Percentiles rank a stretch among this genome's conserved stretches.
phyloP scores from a whole-genome alignment of 2,797 vertebrate genomes.

The Dicrostonyx torquatus region DNA sequence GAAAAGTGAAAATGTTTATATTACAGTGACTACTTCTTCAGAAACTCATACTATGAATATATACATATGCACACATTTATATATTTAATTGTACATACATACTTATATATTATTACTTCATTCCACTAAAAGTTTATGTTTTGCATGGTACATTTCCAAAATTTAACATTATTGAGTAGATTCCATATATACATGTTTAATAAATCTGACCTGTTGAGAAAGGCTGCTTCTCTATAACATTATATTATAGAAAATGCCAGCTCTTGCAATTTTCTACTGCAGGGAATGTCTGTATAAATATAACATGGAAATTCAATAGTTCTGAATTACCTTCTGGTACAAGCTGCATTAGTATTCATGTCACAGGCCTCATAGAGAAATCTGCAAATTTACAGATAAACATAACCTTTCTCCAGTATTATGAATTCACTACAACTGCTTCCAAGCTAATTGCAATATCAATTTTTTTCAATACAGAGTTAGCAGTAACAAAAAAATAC shows the following conservation, averaged over 20 bases:
- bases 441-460: slow-evolving; percentile 48
- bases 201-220: slow-evolving; percentile 13
- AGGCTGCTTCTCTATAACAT: slow-evolving; percentile 6
- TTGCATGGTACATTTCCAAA: slow-evolving; percentile 38
- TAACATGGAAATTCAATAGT: slow-evolving; percentile 18
- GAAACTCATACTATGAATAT: background rate
- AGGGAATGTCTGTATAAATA: slow-evolving; percentile 12
- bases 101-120: slow-evolving; percentile 2
- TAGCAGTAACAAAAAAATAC: slow-evolving; percentile 42
- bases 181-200: slow-evolving; percentile 35
- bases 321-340: slow-evolving; percentile 37
- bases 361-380: background rate
- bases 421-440: background rate
- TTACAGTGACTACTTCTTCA: slow-evolving; percentile 9
- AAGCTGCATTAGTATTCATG: slow-evolving; percentile 44
- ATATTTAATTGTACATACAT: background rate
- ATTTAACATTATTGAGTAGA: slow-evolving; percentile 18
- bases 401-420: slow-evolving; percentile 1
- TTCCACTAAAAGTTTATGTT: slow-evolving; percentile 42
- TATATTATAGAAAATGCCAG: background rate
- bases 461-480: slow-evolving; percentile 55
- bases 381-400: slow-evolving; percentile 17
- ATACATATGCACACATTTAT: background rate
- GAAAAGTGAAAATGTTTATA: background rate
- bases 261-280: slow-evolving; percentile 29